Conservation (phyloP, 2,113 vertebrate species). For the Hymenochirus boettgeri region DNA sequence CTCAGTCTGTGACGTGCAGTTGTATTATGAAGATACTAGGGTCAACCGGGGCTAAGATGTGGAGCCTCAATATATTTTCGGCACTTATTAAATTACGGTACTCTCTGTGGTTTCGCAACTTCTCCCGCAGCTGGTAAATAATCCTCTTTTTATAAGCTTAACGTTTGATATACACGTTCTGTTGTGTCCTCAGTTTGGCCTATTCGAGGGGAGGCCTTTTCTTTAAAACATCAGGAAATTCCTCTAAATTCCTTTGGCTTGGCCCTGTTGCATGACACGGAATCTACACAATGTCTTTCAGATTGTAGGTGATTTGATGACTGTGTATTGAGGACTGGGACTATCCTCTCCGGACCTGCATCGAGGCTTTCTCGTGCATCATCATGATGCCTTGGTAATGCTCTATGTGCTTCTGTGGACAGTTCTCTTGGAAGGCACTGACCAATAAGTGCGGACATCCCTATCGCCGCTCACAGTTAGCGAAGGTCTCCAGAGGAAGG, state of each 20-base stretch:
- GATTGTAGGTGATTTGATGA: constrained; percentile 57
- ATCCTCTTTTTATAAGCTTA: constrained; percentile 58
- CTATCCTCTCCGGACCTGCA: constrained; percentile 65
- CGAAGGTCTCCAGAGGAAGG: constrained; percentile 78
- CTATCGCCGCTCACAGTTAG: constrained; percentile 74
- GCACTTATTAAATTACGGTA: constrained; percentile 50
- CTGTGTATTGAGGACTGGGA: constrained; percentile 57
- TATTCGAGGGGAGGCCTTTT: constrained; percentile 56
- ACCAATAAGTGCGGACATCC: constrained; percentile 76
- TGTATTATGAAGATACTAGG: constrained; percentile 64
- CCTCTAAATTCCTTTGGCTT: constrained; percentile 54
- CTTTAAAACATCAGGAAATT: constrained; percentile 58
- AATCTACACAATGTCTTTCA: constrained; percentile 68
- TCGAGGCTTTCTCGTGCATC: constrained; percentile 72
- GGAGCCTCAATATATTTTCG: constrained; percentile 52
- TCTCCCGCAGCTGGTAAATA: constrained; percentile 53
- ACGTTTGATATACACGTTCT: constrained; percentile 52
- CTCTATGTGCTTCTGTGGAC: constrained; percentile 82
- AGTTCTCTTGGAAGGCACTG: constrained; percentile 82
- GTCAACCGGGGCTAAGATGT: constrained; percentile 46
- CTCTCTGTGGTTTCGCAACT: constrained; percentile 48
- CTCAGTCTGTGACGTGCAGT: constrained; percentile 47
- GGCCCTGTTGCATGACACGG: constrained; percentile 62
- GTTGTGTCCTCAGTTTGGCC: constrained; percentile 44
- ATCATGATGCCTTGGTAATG: constrained; percentile 76